These are phyloP conservation scores for Allobates femoralis DNA, from an alignment of 2,797 vertebrate genomes.

Conservation along the genomic window DNA sequence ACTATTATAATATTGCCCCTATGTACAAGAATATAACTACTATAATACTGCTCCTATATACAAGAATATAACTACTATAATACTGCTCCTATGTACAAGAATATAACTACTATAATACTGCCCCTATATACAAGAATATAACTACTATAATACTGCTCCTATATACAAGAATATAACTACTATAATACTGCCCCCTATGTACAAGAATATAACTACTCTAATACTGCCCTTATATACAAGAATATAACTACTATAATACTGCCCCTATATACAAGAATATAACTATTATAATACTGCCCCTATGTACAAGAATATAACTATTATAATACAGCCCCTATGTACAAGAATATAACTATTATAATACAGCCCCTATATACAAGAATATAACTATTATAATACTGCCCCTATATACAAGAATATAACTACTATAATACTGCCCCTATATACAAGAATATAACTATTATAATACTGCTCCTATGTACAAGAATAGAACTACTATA, in stretches of 20 bases:
- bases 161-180: no score
- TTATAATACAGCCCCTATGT: slow-evolving; percentile 2
- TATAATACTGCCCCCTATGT: no score
- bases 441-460: background rate
- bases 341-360: slow-evolving; percentile 18
- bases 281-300: background rate
- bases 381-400: background rate
- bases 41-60: no score
- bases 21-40: no score
- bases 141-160: no score
- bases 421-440: background rate
- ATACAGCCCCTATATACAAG: background rate
- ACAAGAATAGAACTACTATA: background rate
- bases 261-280: slow-evolving; percentile 2
- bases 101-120: no score
- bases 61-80: background rate
- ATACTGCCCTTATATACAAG: background rate
- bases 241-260: slow-evolving; percentile 9
- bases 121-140: no score
- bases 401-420: background rate
- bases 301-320: slow-evolving; percentile 13
- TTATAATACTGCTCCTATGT: background rate
- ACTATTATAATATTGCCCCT: no score
- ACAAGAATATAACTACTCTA: no score
- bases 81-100: no score